Base-by-base conservation (phyloP, 2,888 invertebrate genomes). In the Galeruca laticollis region DNA sequence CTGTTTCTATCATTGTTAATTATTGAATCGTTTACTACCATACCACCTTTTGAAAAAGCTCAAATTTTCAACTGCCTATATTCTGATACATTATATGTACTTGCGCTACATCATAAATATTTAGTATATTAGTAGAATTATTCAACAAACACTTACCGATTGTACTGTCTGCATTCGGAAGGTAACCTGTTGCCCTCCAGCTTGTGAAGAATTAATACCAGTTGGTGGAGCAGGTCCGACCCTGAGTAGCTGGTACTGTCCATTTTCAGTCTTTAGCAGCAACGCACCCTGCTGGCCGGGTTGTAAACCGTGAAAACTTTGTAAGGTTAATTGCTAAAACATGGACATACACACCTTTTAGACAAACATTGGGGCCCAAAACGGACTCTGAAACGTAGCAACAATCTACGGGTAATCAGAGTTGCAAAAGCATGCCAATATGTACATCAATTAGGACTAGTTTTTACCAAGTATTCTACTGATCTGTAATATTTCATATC, bases 231-330 rank as follows among this genome's bases (percentile, higher is more conserved):
- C 92, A 78, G 94, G 94, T 77, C 94, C 94, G 81, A 96, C 94
- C 85, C 96, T 91, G 84, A 98, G 88, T 85, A 98, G 89, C 87
- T 98, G 97, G 87, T 94, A 95, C 86, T 96, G 96, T 83, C 98
- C 98, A 89, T 95, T 97, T 88, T 98, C 98, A 84, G 97, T 98
- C 90, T 97, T 97, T 86, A 98, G 90, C 84, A 98, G 90, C 86
- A 98, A 90, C 85, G 96, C 94, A 73, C 93, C 92, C 86, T 94
- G 95, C 86, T 95, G 94, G 84, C 94, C 93, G 78, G 94, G 92
- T 87, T 94, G 95, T 78, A 95, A 89, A 84, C 93, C 92, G 86
- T 94, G 94, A 82, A 96, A 89, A 83, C 94, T 90, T 89, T 95
- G 94, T 87, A 96, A 89, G 82, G 96, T 95, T 88, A 95, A 93